Conservation (phyloP, 2,113 vertebrate genomes). For the Sander vitreus region DNA sequence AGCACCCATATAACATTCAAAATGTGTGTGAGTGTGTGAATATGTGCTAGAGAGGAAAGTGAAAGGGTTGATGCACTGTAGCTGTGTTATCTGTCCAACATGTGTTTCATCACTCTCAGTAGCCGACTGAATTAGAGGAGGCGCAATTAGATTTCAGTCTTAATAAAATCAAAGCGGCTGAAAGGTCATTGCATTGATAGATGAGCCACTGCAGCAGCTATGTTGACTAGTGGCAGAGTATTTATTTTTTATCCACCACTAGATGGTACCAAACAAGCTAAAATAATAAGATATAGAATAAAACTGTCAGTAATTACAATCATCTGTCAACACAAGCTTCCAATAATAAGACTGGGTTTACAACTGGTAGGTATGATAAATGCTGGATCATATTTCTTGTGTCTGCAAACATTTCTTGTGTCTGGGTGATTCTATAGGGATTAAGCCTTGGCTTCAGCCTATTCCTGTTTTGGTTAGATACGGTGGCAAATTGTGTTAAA, state of each 20-base stretch:
- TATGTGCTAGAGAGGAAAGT: neutral
- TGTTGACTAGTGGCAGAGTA: neutral
- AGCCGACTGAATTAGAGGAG: constrained; percentile 43
- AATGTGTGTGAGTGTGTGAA: neutral
- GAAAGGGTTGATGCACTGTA: neutral
- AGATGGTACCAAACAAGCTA: constrained; percentile 53
- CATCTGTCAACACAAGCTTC: neutral
- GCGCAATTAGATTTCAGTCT: constrained; percentile 49
- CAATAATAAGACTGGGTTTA: neutral
- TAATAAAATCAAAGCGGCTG: constrained; percentile 58
- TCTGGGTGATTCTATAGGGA: neutral
- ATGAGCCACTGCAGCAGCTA: neutral
- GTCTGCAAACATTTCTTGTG: neutral
- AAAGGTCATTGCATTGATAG: constrained; percentile 36
- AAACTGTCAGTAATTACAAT: neutral
- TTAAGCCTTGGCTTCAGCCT: too few relatives aligned
- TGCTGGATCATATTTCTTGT: neutral
- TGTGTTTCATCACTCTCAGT: constrained; percentile 36
- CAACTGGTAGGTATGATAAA: neutral
- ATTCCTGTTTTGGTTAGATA: too few relatives aligned
- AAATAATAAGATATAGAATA: neutral
- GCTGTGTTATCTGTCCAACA: constrained; percentile 6
- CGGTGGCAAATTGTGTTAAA: too few relatives aligned
- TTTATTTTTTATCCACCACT: constrained; percentile 40
- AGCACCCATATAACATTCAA: neutral